phyloP scores from a whole-genome alignment of 2,797 vertebrate species.

The Gorsachius magnificus region DNA sequence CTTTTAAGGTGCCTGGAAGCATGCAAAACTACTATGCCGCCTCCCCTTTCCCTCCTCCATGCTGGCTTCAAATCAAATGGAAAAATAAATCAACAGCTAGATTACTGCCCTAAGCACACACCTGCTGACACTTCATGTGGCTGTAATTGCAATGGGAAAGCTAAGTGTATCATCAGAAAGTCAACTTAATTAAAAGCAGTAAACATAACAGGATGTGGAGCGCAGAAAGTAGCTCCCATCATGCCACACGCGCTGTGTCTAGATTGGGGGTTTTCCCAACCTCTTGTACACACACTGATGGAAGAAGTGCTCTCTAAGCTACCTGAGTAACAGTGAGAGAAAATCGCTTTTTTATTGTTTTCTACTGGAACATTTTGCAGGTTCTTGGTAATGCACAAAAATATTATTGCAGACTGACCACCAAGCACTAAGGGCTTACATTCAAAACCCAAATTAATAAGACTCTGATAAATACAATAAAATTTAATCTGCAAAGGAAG shows the following conservation, averaged over 20 bases:
- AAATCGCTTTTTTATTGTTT: not conserved
- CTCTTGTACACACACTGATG: not conserved
- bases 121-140: slow-evolving; percentile 44
- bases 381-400: not conserved
- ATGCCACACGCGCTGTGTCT: not conserved
- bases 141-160: slow-evolving; percentile 26
- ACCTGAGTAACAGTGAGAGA: not conserved
- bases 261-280: not conserved
- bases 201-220: slow-evolving; percentile 14
- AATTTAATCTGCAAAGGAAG: not conserved
- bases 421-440: not conserved
- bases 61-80: slow-evolving; percentile 13
- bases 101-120: not conserved
- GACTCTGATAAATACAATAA: not conserved
- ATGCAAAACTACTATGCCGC: not conserved
- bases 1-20: not conserved
- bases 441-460: not conserved
- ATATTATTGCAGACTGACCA: not conserved
- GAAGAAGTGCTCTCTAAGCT: not conserved
- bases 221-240: not conserved
- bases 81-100: slow-evolving; percentile 8
- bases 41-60: not conserved
- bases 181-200: slow-evolving; percentile 42
- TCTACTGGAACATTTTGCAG: not conserved
- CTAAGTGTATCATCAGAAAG: slow-evolving; percentile 9